Evolutionary conservation across 2,888 invertebrate species (phyloP).

Genomic region (Ashinkailepas kermadecensis): DNA sequence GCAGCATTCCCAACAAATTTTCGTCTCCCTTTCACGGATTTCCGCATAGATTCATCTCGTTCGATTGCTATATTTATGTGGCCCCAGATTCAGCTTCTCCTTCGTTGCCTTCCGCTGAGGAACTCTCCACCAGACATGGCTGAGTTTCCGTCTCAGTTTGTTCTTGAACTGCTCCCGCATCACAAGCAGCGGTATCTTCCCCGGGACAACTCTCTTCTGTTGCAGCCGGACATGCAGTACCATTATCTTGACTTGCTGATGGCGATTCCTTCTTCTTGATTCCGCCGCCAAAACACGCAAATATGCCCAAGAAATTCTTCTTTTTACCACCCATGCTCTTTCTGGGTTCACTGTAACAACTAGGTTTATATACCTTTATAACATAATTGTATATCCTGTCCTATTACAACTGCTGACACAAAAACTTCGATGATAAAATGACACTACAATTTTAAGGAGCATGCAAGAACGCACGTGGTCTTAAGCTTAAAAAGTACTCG

Average conservation of each 20-base stretch:
- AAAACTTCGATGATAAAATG: not conserved
- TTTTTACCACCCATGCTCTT: not conserved
- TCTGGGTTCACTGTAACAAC: not conserved
- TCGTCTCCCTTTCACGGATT: no score
- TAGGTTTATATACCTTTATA: not conserved
- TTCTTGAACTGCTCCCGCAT: no score
- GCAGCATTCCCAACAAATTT: no score
- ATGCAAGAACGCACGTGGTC: not conserved
- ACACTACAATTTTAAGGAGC: not conserved
- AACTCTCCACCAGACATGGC: no score
- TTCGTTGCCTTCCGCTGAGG: no score
- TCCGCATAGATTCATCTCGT: no score
- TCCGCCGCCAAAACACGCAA: slow-evolving; percentile 2
- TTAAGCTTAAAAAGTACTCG: not conserved
- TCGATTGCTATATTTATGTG: no score
- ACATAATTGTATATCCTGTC: not conserved
- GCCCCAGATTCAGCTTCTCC: no score
- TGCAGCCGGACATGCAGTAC: no score
- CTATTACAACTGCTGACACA: not conserved
- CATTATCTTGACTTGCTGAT: not conserved
- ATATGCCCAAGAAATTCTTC: not conserved
- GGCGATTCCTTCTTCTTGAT: not conserved
- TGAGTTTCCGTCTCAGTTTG: no score
- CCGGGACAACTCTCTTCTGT: no score
- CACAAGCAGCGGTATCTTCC: no score